A percentile compares a stretch with the other conserved stretches of the same genome.
These are phyloP conservation scores for Pegoplata infirma DNA, from an alignment of 2,888 invertebrate species.

Conservation along the genomic window DNA sequence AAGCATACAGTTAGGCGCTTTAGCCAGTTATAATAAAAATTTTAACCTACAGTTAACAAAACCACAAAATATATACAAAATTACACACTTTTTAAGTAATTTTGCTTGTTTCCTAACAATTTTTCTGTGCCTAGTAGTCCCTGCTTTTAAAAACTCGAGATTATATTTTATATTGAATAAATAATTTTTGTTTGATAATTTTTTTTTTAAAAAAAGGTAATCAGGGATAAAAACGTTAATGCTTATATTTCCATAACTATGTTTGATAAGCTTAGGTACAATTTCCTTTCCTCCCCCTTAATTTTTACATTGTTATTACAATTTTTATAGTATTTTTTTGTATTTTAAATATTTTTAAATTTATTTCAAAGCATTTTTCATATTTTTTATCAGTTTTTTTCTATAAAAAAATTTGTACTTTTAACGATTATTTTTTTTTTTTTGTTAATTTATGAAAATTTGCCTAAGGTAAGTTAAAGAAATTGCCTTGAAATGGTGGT, in stretches of 20 bases:
- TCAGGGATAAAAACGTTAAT: conserved; percentile 51
- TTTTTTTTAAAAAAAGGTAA: conserved; percentile 40
- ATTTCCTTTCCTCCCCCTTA: conserved; percentile 14
- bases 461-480: conserved; percentile 45
- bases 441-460: conserved; percentile 61
- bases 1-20: no score
- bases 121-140: neutral
- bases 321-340: conserved; percentile 25
- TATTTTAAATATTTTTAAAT: conserved; percentile 23
- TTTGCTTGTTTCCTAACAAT: neutral
- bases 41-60: no score
- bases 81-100: neutral
- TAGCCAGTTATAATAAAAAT: no score
- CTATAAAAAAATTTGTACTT: neutral
- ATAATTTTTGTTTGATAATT: conserved; percentile 29
- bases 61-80: no score
- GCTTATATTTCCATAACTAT: conserved; percentile 44
- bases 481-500: conserved; percentile 36
- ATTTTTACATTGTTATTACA: conserved; percentile 36
- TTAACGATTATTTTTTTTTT: conserved; percentile 32
- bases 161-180: neutral
- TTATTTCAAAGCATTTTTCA: conserved; percentile 38
- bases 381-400: conserved; percentile 48
- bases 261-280: conserved; percentile 35
- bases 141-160: neutral